Base-by-base conservation (phyloP, 2,797 vertebrate genomes). In the Cossypha niveicapilla region DNA sequence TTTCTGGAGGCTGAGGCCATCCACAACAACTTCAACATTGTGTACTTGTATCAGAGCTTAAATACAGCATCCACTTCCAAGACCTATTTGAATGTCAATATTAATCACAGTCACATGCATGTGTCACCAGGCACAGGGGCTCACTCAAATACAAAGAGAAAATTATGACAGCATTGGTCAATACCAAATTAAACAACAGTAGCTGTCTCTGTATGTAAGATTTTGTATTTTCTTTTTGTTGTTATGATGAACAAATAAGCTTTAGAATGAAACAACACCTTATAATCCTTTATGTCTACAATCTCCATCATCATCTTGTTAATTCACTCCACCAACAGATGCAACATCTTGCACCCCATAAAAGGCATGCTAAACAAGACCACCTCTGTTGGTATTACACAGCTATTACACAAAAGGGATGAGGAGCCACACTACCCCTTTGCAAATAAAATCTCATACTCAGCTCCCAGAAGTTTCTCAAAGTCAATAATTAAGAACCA, bases 141-240 rank as follows among this genome's bases (percentile, higher is more conserved):
- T 89, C n/a, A 68, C 19, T 50, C 71, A 84, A 56, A 84, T 8
- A 71, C 41, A 72, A 86, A 65, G 56, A 53, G 6, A 30, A 81
- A 81, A 84, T 37, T 68, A 74, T 30, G 22, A 91, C 1, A 72
- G 50, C 7, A 2, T 6, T 44, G 34, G 34, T 67, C 41, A 42
- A 81, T 50, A 51, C 12, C 30, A 71, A 86, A 51, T n/a, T 44
- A 71, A 39, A 67, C 30, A 67, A 66, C n/a, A 63, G n/a, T 2
- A 53, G 17, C 12, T 41, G 5, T 37, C 51, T 51, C 54, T 54
- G 30, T 51, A 42, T 18, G 4, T 14, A 79, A 68, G 27, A 42
- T 34, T 90, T 71, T 58, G 4, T 32, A 11, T 19, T 47, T 57
- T 65, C n/a, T 57, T 77, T 68, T 21, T 10, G 27, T 70, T 2